These are phyloP conservation scores for Meteorus sp. DNA, from an alignment of 1,140 invertebrate species.

Conservation along the genomic window DNA sequence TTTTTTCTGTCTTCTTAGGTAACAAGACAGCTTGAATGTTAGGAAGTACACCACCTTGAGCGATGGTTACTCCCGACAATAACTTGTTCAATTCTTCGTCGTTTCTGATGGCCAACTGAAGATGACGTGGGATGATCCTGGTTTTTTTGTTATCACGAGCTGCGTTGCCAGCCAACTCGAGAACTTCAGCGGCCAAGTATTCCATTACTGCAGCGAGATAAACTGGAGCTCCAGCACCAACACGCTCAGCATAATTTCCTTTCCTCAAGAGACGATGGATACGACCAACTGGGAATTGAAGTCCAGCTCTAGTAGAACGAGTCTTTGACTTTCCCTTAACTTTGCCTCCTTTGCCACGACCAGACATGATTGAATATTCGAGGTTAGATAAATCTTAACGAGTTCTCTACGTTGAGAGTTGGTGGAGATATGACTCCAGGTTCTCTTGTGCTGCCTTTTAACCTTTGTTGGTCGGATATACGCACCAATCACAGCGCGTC, in stretches of 20 bases:
- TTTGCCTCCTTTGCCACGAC: too few relatives aligned
- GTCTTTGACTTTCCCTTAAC: slow-evolving; percentile 62
- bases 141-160: slow-evolving; percentile 59
- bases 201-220: slow-evolving; percentile 67
- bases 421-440: too few relatives aligned
- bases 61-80: slow-evolving; percentile 74
- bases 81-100: slow-evolving; percentile 81
- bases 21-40: slow-evolving; percentile 74
- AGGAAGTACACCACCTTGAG: slow-evolving; percentile 77
- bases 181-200: slow-evolving; percentile 66
- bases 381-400: too few relatives aligned
- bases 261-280: slow-evolving; percentile 67
- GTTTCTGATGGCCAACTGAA: slow-evolving; percentile 76
- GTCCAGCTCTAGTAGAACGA: slow-evolving; percentile 66
- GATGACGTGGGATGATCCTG: slow-evolving; percentile 74
- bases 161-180: slow-evolving; percentile 63
- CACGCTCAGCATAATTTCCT: slow-evolving; percentile 66
- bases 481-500: too few relatives aligned
- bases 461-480: too few relatives aligned
- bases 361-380: too few relatives aligned
- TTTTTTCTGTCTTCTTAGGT: slow-evolving; percentile 71
- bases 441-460: too few relatives aligned
- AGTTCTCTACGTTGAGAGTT: too few relatives aligned
- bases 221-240: slow-evolving; percentile 67
- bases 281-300: slow-evolving; percentile 68